These are phyloP conservation scores for Trachymyrmex septentrionalis DNA, from an alignment of 1,140 invertebrate species.

Conservation along the genomic window DNA sequence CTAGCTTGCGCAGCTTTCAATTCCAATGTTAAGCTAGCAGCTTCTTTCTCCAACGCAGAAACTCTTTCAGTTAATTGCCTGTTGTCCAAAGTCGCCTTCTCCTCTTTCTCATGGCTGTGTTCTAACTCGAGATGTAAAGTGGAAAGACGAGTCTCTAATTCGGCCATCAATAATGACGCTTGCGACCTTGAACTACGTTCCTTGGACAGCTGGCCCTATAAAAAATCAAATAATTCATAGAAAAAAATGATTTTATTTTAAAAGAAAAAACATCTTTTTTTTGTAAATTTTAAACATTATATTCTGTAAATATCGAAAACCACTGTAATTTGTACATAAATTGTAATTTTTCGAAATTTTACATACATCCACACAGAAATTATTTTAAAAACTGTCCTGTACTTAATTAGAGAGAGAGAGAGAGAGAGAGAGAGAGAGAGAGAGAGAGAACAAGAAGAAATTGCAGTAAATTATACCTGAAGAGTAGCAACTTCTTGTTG, in stretches of 20 bases:
- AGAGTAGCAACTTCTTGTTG: constrained; percentile 94
- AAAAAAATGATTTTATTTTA: neutral
- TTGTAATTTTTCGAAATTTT: constrained; percentile 6
- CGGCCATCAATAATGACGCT: constrained; percentile 90
- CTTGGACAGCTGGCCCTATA: constrained; percentile 91
- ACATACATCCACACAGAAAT: neutral
- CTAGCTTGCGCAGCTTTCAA: constrained; percentile 94
- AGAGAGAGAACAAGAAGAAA: neutral
- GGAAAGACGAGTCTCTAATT: constrained; percentile 92
- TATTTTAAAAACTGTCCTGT: neutral
- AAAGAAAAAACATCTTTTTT: neutral
- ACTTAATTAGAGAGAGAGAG: no score
- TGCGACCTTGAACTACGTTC: constrained; percentile 92
- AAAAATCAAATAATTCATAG: neutral
- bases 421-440: neutral
- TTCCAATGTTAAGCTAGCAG: constrained; percentile 94
- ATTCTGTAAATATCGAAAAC: neutral
- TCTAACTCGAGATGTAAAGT: constrained; percentile 92
- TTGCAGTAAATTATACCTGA: constrained; percentile 84
- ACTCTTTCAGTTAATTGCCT: constrained; percentile 92
- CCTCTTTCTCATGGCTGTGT: constrained; percentile 90
- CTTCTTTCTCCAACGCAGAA: constrained; percentile 95
- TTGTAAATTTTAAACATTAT: neutral
- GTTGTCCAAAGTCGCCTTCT: constrained; percentile 92
- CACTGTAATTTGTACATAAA: neutral